These are phyloP conservation scores for Drosophila helvetica DNA, from an alignment of 2,888 invertebrate genomes.

Conservation along the genomic window DNA sequence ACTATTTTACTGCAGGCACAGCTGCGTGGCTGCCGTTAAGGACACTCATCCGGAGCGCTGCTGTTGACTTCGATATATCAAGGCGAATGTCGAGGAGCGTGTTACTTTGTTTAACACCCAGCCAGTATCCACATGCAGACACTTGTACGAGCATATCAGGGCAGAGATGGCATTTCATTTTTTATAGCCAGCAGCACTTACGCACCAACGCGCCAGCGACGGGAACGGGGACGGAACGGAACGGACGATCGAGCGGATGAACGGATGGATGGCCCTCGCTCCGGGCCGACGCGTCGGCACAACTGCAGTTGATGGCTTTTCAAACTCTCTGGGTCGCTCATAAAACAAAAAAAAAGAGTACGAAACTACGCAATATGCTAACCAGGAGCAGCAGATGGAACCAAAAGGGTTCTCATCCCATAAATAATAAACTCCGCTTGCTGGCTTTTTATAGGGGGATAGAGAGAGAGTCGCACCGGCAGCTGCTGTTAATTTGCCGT, in stretches of 20 bases:
- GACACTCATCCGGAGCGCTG: slow-evolving; percentile 29
- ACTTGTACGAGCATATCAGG: slow-evolving; percentile 35
- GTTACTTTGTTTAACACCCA: slow-evolving; percentile 56
- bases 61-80: slow-evolving; percentile 67
- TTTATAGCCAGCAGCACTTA: slow-evolving; percentile 62
- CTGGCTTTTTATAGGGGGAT: slow-evolving; percentile 29
- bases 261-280: slow-evolving; percentile 19
- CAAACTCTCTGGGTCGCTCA: slow-evolving; percentile 48
- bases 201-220: slow-evolving; percentile 44
- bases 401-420: slow-evolving; percentile 12
- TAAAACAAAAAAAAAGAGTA: slow-evolving; percentile 38
- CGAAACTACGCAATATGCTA: slow-evolving; percentile 64
- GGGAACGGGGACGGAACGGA: not conserved
- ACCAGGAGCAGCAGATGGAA: slow-evolving; percentile 28
- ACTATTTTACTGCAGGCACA: slow-evolving; percentile 65
- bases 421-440: slow-evolving; percentile 46
- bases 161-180: slow-evolving; percentile 56
- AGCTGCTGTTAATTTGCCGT: slow-evolving; percentile 53
- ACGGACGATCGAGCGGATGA: not conserved
- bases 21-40: slow-evolving; percentile 52
- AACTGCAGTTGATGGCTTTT: slow-evolving; percentile 71
- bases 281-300: slow-evolving; percentile 14
- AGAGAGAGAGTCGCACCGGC: slow-evolving; percentile 3
- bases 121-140: slow-evolving; percentile 18
- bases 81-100: slow-evolving; percentile 57